Evolutionary conservation across 2,888 invertebrate species (phyloP), one percentile per base, ranked within the genome.

Genomic region (Athrips mouffetella): DNA sequence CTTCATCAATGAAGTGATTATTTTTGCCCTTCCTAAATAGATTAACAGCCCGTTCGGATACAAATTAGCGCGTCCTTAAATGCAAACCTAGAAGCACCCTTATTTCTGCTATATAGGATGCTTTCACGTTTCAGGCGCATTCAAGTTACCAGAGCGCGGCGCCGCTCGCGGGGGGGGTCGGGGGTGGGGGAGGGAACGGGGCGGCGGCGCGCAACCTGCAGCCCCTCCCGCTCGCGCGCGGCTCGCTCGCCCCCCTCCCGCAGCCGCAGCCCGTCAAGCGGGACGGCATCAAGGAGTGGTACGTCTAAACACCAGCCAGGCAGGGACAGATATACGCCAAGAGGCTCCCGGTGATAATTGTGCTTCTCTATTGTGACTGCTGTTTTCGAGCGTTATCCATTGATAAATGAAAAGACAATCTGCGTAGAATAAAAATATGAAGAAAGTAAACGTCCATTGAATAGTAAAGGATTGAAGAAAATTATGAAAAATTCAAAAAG

Each of bases 211-310:
- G 91, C 45, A 89, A 89, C 59, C 85, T 90, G 45, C 90, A 89
- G 61, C 85, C 80, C 41, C 70, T 78, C 39, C 81, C 76, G 2
- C 74, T 76, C 33, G 86, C 81, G 55, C 55, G 72, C 79, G 48
- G 83, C 11, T 20, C 37, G 4, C 37, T 37, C n/a, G 42, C 83
- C 87, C 31, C 83, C 51, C 90, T 90, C 51, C 89, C 84, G 55
- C 91, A 89, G 60, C 59, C 85, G 29, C 85, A 84, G 58, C 87
- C 87, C 1, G 80, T 94, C 81, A 95, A 95, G 72, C 91, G 94
- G 55, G 96, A 96, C 90, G 96, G 96, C 77, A 95, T 97, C 76
- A 97, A 97, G 89, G 97, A 97, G 91, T 97, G 97, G 97, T 97
- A 97, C 83, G 97, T 97, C 83, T 97, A 94, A 70, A 53, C 40